Evolutionary conservation across 2,113 vertebrate genomes (phyloP).

Genomic region (Isichthys henryi): DNA sequence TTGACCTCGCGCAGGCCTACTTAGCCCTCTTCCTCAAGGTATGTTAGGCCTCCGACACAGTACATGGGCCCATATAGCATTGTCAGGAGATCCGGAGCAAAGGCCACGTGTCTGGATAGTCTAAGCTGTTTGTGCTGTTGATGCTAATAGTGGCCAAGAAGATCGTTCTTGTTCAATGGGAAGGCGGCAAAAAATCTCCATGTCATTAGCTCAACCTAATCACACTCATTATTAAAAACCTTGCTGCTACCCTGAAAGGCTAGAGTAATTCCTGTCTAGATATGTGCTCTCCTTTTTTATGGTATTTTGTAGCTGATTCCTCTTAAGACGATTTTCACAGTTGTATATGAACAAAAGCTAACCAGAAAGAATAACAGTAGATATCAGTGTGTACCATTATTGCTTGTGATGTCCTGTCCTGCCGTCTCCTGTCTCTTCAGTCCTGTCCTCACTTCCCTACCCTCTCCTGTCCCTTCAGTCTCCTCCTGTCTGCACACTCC

Average conservation of each 20-base stretch:
- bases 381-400: neutral
- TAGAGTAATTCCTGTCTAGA: neutral
- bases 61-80: neutral
- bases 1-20: slow-evolving; percentile 86
- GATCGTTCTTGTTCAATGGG: neutral
- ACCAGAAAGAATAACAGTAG: neutral
- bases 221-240: neutral
- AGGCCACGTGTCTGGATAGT: neutral
- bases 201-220: neutral
- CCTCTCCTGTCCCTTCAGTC: neutral
- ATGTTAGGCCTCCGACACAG: neutral
- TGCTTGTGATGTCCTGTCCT: neutral
- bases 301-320: neutral
- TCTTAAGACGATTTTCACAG: neutral
- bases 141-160: neutral
- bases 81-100: neutral
- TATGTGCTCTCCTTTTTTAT: neutral
- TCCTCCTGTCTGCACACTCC: neutral
- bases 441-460: neutral
- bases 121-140: neutral
- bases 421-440: neutral
- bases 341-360: neutral
- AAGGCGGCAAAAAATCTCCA: neutral
- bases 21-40: slow-evolving; percentile 91
- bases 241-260: neutral